These are phyloP conservation scores for Labrus mixtus DNA, from an alignment of 2,113 vertebrate species.

Conservation along the genomic window DNA sequence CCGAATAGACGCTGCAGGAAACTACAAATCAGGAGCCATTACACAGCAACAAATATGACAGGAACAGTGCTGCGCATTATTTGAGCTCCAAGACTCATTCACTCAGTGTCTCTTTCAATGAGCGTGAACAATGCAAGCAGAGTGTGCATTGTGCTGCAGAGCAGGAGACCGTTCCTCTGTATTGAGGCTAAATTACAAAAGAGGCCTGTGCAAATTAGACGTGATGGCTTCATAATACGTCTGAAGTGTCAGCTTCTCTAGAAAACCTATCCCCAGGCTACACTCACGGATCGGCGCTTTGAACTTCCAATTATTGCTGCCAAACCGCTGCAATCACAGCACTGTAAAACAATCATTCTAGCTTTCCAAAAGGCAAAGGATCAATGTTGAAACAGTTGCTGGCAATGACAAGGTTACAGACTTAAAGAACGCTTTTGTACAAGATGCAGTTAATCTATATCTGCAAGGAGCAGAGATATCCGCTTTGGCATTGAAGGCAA, in stretches of 20 bases:
- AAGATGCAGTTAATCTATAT: slow-evolving; percentile 50
- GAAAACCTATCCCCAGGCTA: slow-evolving; percentile 69
- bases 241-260: slow-evolving; percentile 72
- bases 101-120: slow-evolving; percentile 78
- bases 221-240: slow-evolving; percentile 75
- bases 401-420: slow-evolving; percentile 46
- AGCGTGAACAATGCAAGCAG: slow-evolving; percentile 72
- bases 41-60: slow-evolving; percentile 75
- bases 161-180: slow-evolving; percentile 69
- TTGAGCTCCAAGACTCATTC: slow-evolving; percentile 73
- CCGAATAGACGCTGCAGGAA: slow-evolving; percentile 56
- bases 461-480: slow-evolving; percentile 28
- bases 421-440: slow-evolving; percentile 24
- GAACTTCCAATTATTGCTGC: slow-evolving; percentile 71
- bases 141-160: slow-evolving; percentile 72
- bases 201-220: slow-evolving; percentile 75
- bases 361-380: slow-evolving; percentile 48
- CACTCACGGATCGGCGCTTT: slow-evolving; percentile 61
- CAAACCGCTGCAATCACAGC: slow-evolving; percentile 66
- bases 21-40: slow-evolving; percentile 71
- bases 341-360: slow-evolving; percentile 64
- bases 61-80: slow-evolving; percentile 71
- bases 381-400: slow-evolving; percentile 57
- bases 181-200: slow-evolving; percentile 77
- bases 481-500: slow-evolving; percentile 15